Conservation (phyloP, 2,888 invertebrate genomes). For the Habrosyne pyritoides region DNA sequence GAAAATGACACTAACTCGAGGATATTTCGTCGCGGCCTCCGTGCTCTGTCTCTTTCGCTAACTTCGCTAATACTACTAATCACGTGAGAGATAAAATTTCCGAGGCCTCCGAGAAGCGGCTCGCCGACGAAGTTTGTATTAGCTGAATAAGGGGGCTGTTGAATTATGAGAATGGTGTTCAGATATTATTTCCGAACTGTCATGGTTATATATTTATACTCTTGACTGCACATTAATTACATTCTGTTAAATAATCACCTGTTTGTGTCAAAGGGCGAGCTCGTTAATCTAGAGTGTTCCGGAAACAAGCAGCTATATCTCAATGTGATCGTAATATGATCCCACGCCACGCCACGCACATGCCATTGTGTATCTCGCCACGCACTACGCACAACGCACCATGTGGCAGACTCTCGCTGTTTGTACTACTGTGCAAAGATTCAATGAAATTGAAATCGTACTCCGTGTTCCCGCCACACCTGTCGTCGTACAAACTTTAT, state of each 20-base stretch:
- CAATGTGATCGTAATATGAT: conserved; percentile 44
- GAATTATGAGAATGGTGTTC: too few species aligned
- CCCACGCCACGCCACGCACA: conserved; percentile 19
- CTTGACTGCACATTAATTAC: neutral
- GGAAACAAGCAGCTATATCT: conserved; percentile 28
- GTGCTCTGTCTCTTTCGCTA: too few species aligned
- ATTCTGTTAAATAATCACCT: conserved; percentile 1
- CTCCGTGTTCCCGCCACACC: conserved; percentile 48
- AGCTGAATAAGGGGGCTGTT: too few species aligned
- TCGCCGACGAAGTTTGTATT: too few species aligned
- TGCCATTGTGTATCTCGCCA: conserved; percentile 9
- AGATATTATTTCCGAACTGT: too few species aligned
- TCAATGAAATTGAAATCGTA: conserved; percentile 38
- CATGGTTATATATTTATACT: too few species aligned
- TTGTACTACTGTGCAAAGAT: conserved; percentile 11
- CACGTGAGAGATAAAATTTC: too few species aligned
- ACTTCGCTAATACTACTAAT: too few species aligned
- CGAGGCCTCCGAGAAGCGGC: too few species aligned
- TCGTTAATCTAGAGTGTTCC: conserved; percentile 45
- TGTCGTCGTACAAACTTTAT: conserved; percentile 60
- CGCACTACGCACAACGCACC: neutral
- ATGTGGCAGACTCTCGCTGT: too few species aligned
- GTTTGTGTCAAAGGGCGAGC: conserved; percentile 34
- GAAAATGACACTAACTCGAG: too few species aligned
- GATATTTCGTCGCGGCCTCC: too few species aligned